phyloP scores from a whole-genome alignment of 2,797 vertebrate genomes.

The Darevskia mixta region DNA sequence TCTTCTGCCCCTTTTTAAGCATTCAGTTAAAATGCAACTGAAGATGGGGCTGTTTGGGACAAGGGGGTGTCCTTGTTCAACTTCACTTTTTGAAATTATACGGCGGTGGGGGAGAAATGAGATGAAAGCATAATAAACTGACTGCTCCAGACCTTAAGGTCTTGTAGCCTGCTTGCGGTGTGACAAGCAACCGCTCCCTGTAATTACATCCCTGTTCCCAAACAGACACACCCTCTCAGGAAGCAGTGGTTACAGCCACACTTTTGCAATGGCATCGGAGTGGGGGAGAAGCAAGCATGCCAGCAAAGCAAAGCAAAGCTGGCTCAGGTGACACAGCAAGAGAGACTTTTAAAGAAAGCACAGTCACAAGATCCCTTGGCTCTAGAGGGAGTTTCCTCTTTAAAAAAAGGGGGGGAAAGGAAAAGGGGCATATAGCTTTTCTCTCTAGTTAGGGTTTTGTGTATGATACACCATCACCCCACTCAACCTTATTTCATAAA shows the following conservation, averaged over 20 bases:
- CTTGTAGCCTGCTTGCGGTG: constrained; percentile 49
- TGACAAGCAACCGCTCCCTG: constrained; percentile 2
- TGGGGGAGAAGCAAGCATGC: background rate
- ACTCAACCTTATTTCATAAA: background rate
- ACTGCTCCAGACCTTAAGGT: constrained; percentile 47
- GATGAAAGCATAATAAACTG: constrained; percentile 51
- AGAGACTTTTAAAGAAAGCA: background rate
- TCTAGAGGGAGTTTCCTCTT: background rate
- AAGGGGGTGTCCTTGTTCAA: background rate
- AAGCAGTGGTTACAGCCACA: background rate
- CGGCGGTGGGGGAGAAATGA: background rate
- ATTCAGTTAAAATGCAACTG: constrained; percentile 1
- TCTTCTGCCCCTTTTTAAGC: background rate
- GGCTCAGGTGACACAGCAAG: background rate
- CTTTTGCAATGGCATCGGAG: constrained; percentile 11
- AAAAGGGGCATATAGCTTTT: background rate
- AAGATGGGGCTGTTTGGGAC: background rate
- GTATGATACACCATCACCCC: background rate
- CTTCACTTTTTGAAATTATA: constrained; percentile 55
- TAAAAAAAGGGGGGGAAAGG: too few species aligned
- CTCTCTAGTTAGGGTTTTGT: background rate
- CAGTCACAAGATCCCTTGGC: constrained; percentile 21
- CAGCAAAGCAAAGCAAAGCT: constrained; percentile 57
- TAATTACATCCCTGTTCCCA: constrained; percentile 58
- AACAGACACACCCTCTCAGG: constrained; percentile 42